Conservation (phyloP, 35 echinoderm and acorn worm genomes). For the Heliocidaris erythrogramma region DNA sequence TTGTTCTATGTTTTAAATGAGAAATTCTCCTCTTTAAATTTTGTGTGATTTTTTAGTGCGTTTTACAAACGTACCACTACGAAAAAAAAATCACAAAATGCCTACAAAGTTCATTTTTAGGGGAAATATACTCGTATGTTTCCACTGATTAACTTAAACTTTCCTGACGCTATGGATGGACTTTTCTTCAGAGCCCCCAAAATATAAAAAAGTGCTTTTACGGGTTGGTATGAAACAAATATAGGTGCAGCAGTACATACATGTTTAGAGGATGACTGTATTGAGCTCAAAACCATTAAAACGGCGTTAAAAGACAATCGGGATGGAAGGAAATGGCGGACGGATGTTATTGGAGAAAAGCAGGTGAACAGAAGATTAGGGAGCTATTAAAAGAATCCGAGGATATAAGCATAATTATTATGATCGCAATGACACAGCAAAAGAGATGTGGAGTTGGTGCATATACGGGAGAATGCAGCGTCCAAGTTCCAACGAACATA, state of each 20-base stretch:
- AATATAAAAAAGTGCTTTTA: not conserved
- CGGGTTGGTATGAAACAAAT: not conserved
- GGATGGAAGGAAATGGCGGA: not conserved
- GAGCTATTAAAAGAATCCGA: not conserved
- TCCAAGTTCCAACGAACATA: slow-evolving; percentile 11
- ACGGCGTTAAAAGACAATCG: not conserved
- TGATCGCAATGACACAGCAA: not conserved
- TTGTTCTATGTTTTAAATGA: too few species aligned
- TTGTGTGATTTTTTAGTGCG: too few species aligned
- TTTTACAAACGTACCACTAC: too few species aligned
- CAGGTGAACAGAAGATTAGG: not conserved
- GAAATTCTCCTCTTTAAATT: too few species aligned
- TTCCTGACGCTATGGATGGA: too few species aligned
- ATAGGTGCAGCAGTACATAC: not conserved
- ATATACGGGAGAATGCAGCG: not conserved
- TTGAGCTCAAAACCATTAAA: not conserved
- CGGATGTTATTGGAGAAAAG: not conserved
- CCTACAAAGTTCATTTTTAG: too few species aligned
- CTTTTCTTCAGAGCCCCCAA: too few species aligned
- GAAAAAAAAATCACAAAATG: too few species aligned
- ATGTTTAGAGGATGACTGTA: not conserved
- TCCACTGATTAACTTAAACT: too few species aligned
- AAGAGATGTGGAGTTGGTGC: not conserved
- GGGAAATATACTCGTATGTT: too few species aligned
- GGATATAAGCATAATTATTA: not conserved